Percentiles rank a stretch among this genome's conserved stretches.
phyloP scores from a whole-genome alignment of 2,113 vertebrate genomes.

The Illadopsis cleaveri region DNA sequence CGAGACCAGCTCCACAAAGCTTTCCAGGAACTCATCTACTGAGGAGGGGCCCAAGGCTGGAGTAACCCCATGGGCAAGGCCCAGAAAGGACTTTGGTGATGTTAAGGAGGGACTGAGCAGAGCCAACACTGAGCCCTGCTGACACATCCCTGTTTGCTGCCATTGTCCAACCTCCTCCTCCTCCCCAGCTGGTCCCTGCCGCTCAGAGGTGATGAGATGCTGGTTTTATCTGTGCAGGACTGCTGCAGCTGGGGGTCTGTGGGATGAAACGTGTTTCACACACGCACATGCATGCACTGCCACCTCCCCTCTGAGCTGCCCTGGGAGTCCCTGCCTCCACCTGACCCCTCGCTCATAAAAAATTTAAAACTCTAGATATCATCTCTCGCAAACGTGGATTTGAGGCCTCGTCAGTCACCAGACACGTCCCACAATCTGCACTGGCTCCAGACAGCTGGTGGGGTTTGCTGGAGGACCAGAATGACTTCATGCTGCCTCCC shows the following conservation, averaged over 20 bases:
- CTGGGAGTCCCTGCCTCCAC: not conserved
- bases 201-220: rapidly evolving
- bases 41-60: not conserved
- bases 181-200: not conserved
- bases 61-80: rapidly evolving
- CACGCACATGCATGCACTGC: not conserved
- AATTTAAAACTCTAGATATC: slow-evolving; percentile 36
- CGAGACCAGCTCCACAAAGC: not conserved
- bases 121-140: rapidly evolving
- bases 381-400: slow-evolving; percentile 45
- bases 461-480: slow-evolving; percentile 47
- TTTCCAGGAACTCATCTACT: not conserved
- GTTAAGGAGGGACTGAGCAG: not conserved
- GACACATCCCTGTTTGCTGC: not conserved
- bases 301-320: not conserved
- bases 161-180: not conserved
- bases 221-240: not conserved
- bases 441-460: slow-evolving; percentile 59
- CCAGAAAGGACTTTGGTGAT: not conserved
- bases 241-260: slow-evolving; percentile 33
- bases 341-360: not conserved
- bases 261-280: not conserved
- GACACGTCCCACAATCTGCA: slow-evolving; percentile 65
- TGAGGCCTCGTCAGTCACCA: slow-evolving; percentile 64
- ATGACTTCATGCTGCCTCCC: slow-evolving; percentile 48